A percentile compares a stretch with the other conserved stretches of the same genome.
Evolutionary conservation across 2,113 vertebrate genomes (phyloP).

Genomic region (Clinocottus analis): DNA sequence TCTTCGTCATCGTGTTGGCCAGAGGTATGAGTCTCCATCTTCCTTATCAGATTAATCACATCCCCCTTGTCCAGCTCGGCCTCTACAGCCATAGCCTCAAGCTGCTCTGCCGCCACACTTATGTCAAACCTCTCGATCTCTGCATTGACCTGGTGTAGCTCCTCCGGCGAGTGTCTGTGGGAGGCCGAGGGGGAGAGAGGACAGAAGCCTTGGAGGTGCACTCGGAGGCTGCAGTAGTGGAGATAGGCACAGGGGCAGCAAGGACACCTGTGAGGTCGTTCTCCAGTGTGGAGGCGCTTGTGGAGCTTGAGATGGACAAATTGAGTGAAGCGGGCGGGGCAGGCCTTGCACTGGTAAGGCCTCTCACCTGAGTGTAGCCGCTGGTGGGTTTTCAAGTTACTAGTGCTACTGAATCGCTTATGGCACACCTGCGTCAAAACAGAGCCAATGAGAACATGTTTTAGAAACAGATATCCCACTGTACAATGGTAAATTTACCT

Average conservation of each 20-base stretch:
- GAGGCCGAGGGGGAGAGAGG: conserved; percentile 82
- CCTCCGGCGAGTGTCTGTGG: conserved; percentile 83
- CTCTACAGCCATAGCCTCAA: conserved; percentile 86
- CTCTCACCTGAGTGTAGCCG: conserved; percentile 86
- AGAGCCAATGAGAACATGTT: conserved; percentile 13
- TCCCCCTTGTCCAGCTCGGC: conserved; percentile 79
- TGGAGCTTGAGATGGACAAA: conserved; percentile 95
- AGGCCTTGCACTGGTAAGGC: conserved; percentile 93
- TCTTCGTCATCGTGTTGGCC: conserved; percentile 74
- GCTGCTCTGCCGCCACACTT: conserved; percentile 90
- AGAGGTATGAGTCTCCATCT: conserved; percentile 83
- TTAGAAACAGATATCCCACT: neutral
- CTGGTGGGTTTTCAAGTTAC: conserved; percentile 96
- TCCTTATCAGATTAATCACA: conserved; percentile 86
- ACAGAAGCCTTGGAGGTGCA: conserved; percentile 93
- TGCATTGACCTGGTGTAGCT: conserved; percentile 88
- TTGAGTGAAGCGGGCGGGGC: conserved; percentile 93
- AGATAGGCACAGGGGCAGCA: conserved; percentile 92
- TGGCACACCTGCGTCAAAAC: conserved; percentile 88
- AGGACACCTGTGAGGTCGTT: conserved; percentile 89
- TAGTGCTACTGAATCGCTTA: conserved; percentile 96
- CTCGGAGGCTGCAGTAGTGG: conserved; percentile 92
- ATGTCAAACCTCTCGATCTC: conserved; percentile 94
- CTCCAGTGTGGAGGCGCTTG: conserved; percentile 91
- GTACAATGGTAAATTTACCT: neutral